Conservation (phyloP, 2,888 invertebrate species). For the Argyresthia albistria region DNA sequence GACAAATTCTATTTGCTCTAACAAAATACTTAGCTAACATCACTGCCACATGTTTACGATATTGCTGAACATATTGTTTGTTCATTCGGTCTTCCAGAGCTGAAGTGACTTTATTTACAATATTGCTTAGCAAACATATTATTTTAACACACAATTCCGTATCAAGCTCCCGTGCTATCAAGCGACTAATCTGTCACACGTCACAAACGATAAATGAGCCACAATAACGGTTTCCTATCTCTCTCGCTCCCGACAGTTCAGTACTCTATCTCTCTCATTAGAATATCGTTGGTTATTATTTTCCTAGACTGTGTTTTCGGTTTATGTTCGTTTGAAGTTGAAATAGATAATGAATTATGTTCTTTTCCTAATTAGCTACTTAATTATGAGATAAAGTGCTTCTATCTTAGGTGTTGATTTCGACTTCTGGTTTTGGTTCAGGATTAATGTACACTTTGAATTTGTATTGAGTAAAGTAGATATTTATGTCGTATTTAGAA, state of each 20-base stretch:
- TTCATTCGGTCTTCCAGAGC: too few relatives aligned
- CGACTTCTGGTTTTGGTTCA: too few relatives aligned
- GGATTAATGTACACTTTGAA: too few relatives aligned
- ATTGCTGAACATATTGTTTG: too few relatives aligned
- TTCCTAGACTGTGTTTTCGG: neutral
- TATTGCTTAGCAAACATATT: too few relatives aligned
- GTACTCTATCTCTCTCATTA: neutral
- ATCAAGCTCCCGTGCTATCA: conserved; percentile 16
- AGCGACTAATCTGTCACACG: conserved; percentile 23
- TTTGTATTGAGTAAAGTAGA: too few relatives aligned
- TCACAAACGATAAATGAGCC: conserved; percentile 24
- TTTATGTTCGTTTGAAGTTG: conserved; percentile 10
- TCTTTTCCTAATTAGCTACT: conserved; percentile 33
- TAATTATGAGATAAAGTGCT: conserved; percentile 25
- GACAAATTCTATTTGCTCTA: too few relatives aligned
- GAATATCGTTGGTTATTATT: neutral
- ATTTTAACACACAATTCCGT: too few relatives aligned
- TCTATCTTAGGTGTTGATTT: conserved; percentile 20
- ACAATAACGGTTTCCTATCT: neutral
- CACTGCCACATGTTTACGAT: too few relatives aligned
- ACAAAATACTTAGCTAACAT: too few relatives aligned
- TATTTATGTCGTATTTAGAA: too few relatives aligned
- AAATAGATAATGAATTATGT: conserved; percentile 31
- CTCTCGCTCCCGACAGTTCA: neutral
- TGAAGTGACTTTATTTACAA: too few relatives aligned